Base-by-base conservation (phyloP, 2,113 vertebrate species). In the Tichodroma muraria region DNA sequence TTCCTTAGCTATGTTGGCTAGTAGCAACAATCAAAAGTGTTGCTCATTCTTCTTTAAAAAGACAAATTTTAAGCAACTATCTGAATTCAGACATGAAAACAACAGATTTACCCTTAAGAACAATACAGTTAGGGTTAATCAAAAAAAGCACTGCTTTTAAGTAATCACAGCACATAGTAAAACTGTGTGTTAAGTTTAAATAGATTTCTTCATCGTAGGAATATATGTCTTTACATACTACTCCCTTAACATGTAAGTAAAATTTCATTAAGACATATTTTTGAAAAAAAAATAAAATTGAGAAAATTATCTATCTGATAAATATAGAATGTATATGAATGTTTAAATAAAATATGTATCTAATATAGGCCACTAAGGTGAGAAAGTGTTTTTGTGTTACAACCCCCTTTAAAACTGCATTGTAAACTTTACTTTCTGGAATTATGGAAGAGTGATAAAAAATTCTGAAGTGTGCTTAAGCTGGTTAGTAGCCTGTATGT, bases 61-160 rank as follows among this genome's bases (percentile, higher is more conserved):
- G 4, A 6, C 1, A 57, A 38, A 54, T 40, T 91, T 82, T 52
- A 72, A 85, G 44, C 2, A 61, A 28, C 3, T 68, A 1, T 22
- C 22, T 72, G n/a, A 71, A 72, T 31, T 45, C 4, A 64, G 24
- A 27, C 3, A n/a, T 37, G 28, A 63, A 89, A 80, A 37, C 37
- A 63, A 31, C 1, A 86, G n/a, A 53, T 54, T 70, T 63, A 44
- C 4, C 11, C 10, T n/a, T 50, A 79, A 66, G 4, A 77, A 5
- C 4, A 53, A 50, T 31, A 15, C 11, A 80, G 2, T 53, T n/a
- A 23, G 5, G 6, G 47, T 50, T 35, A 66, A 9, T 37, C 0
- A 52, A 37, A 77, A 57, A 64, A 30, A 9, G 0, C 0, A 1
- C 33, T 63, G 3, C 0, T 85, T 89, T 52, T 52, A 37, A 38